Evolutionary conservation across 2,888 invertebrate genomes (phyloP).

Genomic region (Ectropis crepuscularia): DNA sequence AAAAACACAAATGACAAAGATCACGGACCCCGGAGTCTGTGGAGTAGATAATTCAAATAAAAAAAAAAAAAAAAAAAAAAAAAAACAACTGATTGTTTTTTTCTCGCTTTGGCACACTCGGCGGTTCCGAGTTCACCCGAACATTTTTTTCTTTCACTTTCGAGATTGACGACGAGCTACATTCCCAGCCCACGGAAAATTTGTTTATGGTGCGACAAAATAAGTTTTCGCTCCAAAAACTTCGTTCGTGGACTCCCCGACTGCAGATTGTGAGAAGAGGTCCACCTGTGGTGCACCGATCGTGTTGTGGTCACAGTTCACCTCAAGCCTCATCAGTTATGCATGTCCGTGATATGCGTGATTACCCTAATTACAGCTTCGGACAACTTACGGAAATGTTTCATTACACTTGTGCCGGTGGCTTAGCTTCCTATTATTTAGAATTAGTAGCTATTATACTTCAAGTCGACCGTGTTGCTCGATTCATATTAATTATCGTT

Average conservation of each 20-base stretch:
- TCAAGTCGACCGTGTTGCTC: background rate
- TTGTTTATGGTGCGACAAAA: slow-evolving; percentile 24
- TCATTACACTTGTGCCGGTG: slow-evolving; percentile 60
- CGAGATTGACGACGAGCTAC: too few species aligned
- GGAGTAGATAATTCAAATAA: too few species aligned
- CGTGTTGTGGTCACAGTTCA: slow-evolving; percentile 77
- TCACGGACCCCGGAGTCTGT: too few species aligned
- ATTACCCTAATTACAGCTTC: slow-evolving; percentile 25
- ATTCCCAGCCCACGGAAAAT: too few species aligned
- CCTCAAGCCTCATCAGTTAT: slow-evolving; percentile 52
- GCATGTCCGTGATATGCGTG: slow-evolving; percentile 37
- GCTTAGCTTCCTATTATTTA: slow-evolving; percentile 23
- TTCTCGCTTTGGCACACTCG: too few species aligned
- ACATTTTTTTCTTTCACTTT: too few species aligned
- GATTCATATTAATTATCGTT: background rate
- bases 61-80: too few species aligned
- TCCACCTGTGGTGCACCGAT: slow-evolving; percentile 57
- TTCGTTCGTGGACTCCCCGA: background rate
- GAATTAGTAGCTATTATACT: slow-evolving; percentile 20
- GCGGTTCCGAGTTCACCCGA: too few species aligned
- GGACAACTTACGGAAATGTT: slow-evolving; percentile 50
- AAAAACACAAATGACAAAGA: too few species aligned
- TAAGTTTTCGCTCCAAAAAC: slow-evolving; percentile 3
- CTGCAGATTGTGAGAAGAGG: slow-evolving; percentile 56
- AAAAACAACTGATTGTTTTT: too few species aligned